Percentiles rank a stretch among this genome's conserved stretches.
Conservation (phyloP, 2,888 invertebrate species). For the Druceiella hillmani region DNA sequence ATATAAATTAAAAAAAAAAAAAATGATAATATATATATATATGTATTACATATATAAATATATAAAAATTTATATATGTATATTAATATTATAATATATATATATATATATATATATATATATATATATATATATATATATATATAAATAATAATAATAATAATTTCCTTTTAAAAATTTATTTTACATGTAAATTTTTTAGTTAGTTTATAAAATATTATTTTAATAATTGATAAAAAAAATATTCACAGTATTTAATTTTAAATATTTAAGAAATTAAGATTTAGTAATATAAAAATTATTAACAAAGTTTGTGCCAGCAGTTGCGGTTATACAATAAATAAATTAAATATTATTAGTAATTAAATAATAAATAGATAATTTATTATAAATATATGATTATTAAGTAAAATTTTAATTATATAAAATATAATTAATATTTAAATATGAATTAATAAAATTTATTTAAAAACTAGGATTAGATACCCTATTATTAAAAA, state of each 20-base stretch:
- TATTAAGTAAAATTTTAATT: constrained; percentile 57
- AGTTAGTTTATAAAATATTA: constrained; percentile 36
- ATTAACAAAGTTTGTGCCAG: constrained; percentile 63
- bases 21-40: no score
- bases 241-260: constrained; percentile 44
- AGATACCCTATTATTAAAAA: constrained; percentile 62
- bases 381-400: constrained; percentile 38
- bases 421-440: constrained; percentile 33
- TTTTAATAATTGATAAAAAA: constrained; percentile 20
- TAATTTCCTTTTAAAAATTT: constrained; percentile 31
- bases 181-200: constrained; percentile 54
- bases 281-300: constrained; percentile 54
- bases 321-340: constrained; percentile 64
- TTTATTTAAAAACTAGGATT: constrained; percentile 58
- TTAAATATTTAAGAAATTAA: constrained; percentile 56
- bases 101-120: constrained; percentile 20
- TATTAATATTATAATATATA: constrained; percentile 18
- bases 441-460: constrained; percentile 37
- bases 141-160: constrained; percentile 36
- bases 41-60: constrained; percentile 25
- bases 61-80: constrained; percentile 16
- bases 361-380: constrained; percentile 33
- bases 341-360: constrained; percentile 52
- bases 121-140: constrained; percentile 39
- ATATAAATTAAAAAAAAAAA: constrained; percentile 3